Conservation (phyloP, 2,888 invertebrate genomes). For the Protonemura montana region DNA sequence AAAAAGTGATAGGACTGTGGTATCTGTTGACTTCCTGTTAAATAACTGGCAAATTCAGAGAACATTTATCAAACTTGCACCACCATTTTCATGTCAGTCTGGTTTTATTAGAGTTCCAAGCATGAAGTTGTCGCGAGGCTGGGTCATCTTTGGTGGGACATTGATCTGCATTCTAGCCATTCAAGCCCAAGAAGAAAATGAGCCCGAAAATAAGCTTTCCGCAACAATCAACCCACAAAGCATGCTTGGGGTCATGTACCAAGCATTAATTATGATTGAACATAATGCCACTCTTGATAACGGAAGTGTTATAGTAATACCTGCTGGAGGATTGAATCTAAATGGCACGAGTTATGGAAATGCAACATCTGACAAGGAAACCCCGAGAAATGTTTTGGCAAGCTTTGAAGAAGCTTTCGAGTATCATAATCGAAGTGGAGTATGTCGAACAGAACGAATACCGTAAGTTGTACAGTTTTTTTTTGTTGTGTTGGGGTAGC, state of each 20-base stretch:
- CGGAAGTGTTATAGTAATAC: conserved; percentile 20
- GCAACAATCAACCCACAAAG: background rate
- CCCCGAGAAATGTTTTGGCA: background rate
- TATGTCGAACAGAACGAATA: conserved; percentile 29
- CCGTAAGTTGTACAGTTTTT: conserved; percentile 4
- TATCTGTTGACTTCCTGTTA: background rate
- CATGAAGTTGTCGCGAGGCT: background rate
- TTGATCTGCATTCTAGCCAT: too few relatives aligned
- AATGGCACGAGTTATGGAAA: conserved; percentile 12
- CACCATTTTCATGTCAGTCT: too few relatives aligned
- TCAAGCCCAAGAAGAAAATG: background rate
- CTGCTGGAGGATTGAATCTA: background rate
- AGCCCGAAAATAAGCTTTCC: background rate
- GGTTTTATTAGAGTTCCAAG: background rate
- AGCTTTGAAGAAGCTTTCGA: conserved; percentile 35
- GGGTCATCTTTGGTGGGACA: background rate
- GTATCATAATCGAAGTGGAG: conserved; percentile 32
- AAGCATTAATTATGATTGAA: conserved; percentile 15
- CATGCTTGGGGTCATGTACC: conserved; percentile 14
- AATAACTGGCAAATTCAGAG: background rate
- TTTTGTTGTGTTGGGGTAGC: background rate
- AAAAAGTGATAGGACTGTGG: background rate
- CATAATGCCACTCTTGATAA: conserved; percentile 8
- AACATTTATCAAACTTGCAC: background rate
- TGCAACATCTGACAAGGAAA: background rate